Percentiles rank a stretch among this genome's conserved stretches.
phyloP scores from a whole-genome alignment of 2,797 vertebrate genomes.

The Amazona finschi region DNA sequence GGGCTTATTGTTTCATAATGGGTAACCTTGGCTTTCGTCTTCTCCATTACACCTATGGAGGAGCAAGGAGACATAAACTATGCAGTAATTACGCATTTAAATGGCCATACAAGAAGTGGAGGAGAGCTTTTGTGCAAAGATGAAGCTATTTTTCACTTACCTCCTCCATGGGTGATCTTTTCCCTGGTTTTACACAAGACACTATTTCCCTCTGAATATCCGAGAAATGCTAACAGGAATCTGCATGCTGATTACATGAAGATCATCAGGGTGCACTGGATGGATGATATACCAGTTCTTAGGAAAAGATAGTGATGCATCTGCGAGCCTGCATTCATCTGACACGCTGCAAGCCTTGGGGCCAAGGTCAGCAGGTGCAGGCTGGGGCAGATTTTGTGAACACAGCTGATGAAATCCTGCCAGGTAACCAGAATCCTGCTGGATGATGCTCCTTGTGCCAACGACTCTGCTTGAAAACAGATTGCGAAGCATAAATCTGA shows the following conservation, averaged over 20 bases:
- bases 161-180: background rate
- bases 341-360: background rate
- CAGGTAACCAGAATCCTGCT: constrained; percentile 11
- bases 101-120: background rate
- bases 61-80: background rate
- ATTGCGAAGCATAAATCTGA: background rate
- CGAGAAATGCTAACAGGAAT: background rate
- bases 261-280: background rate
- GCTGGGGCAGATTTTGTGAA: background rate
- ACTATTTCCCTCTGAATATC: background rate
- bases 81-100: background rate
- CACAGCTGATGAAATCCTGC: background rate
- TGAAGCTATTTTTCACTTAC: background rate
- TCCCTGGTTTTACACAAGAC: background rate
- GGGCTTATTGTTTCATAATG: background rate
- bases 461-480: constrained; percentile 1
- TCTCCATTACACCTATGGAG: background rate
- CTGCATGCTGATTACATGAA: background rate
- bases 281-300: background rate
- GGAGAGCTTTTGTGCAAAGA: background rate
- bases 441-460: background rate
- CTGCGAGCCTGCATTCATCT: rapidly evolving
- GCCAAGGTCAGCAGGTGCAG: constrained; percentile 14
- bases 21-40: background rate
- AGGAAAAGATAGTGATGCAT: background rate